Percentiles rank a stretch among this genome's conserved stretches.
Conservation (phyloP, 2,113 vertebrate species). For the Hemicordylus capensis region DNA sequence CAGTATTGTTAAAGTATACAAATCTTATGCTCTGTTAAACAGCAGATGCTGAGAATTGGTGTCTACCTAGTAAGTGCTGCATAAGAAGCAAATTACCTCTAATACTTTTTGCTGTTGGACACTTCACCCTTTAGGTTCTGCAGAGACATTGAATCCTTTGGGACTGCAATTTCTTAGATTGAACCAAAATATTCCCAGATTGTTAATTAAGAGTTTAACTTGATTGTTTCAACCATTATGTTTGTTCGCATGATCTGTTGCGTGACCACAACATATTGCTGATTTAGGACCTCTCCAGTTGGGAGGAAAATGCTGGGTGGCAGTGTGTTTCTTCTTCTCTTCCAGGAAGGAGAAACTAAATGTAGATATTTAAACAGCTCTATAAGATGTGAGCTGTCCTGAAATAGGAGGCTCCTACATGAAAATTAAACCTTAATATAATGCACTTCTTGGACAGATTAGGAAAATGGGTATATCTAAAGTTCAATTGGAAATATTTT, state of each 20-base stretch:
- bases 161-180: slow-evolving; percentile 19
- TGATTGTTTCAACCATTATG: not conserved
- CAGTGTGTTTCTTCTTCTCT: no score
- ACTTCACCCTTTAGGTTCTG: slow-evolving; percentile 1
- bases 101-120: slow-evolving; percentile 52
- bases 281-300: no score
- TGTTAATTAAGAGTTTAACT: slow-evolving; percentile 29
- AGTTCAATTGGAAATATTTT: not conserved
- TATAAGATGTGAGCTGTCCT: not conserved
- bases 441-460: no score
- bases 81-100: slow-evolving; percentile 36
- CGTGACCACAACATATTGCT: no score
- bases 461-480: no score
- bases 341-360: not conserved
- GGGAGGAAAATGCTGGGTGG: no score
- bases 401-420: not conserved
- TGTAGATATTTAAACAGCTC: not conserved
- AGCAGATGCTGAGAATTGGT: slow-evolving; percentile 27
- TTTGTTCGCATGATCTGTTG: slow-evolving; percentile 25
- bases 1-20: not conserved
- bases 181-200: slow-evolving; percentile 37
- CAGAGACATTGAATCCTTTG: slow-evolving; percentile 33
- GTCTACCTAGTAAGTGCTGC: slow-evolving; percentile 39
- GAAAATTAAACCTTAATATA: not conserved
- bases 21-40: slow-evolving; percentile 66